phyloP scores from a whole-genome alignment of 2,113 vertebrate species.

The Athene cunicularia region DNA sequence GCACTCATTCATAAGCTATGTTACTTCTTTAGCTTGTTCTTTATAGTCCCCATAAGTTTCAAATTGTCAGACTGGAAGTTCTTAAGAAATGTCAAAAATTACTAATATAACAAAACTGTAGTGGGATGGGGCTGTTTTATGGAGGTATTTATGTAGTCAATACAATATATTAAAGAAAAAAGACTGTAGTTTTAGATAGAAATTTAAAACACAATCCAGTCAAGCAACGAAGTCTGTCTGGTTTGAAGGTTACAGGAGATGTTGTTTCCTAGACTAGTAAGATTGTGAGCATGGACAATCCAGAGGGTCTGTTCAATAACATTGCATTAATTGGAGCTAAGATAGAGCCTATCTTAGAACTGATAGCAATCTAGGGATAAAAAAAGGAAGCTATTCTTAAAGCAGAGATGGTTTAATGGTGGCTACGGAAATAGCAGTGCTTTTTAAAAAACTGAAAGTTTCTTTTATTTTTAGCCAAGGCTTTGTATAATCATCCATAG shows the following conservation, averaged over 20 bases:
- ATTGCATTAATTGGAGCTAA: not conserved
- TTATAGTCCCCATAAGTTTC: not conserved
- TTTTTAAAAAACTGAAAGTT: not conserved
- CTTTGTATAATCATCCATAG: not conserved
- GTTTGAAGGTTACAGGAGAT: not conserved
- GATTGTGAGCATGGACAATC: not conserved
- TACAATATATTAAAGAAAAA: not conserved
- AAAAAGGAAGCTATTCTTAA: not conserved
- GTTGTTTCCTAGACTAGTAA: not conserved
- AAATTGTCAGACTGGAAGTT: not conserved
- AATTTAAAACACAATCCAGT: not conserved
- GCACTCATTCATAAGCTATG: not conserved
- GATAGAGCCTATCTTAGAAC: not conserved
- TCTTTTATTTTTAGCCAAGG: not conserved
- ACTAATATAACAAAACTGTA: not conserved
- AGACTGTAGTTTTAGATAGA: not conserved
- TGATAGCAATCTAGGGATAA: not conserved
- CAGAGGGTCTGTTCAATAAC: not conserved
- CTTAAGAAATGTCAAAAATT: not conserved
- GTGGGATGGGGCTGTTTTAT: not conserved
- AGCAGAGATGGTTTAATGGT: not conserved
- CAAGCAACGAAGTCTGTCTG: not conserved
- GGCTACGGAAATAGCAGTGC: not conserved
- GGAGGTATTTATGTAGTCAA: not conserved
- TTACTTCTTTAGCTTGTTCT: not conserved